Base-by-base conservation (phyloP, 2,888 invertebrate species). In the Cephus spinipes region DNA sequence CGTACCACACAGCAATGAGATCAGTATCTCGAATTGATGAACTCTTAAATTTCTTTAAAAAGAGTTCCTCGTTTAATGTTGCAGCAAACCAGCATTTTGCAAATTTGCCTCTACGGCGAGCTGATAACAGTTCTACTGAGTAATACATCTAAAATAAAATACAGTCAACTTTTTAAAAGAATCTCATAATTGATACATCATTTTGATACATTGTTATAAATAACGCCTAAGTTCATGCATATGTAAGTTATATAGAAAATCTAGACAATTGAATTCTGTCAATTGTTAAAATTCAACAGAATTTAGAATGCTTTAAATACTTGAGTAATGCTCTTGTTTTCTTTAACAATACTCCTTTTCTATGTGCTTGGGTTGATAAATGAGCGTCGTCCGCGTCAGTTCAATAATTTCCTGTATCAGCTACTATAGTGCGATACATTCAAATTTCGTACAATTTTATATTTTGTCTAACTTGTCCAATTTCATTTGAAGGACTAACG, bases 21-120 rank as follows among this genome's bases (percentile, higher is more conserved):
- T 83, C n/a, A 9, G 84, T 79, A 11, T 76, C 69, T n/a, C 73
- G 34, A 15, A 87, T 73, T 0, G 32, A 32, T 11, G 12, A 12
- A 4, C 35, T 69, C 30, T 34, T 79, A 4, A 77, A 81, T 3
- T 11, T 55, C 74, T 35, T 77, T 55, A 79, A 83, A 73, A 87
- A 86, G 34, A 73, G 68, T 73, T 77, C 33, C 23, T 83, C 82
- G 36, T 73, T 85, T 3, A 79, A 11, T 0, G 79, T 86, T 9
- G 83, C 86, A 30, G 87, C 87, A 9, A 87, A 76, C 87, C 87
- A 87, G 30, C 82, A 82, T 55, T 77, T 73, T 4, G 83, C 34
- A 6, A 87, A 69, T 69, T 81, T 80, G 12, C 84, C 82, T 1
- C 68, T 81, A 3, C 74, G 76, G 69, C 79, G 81, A 34, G 33